Conservation (phyloP, 2,113 vertebrate genomes). For the Mesembrinibis cayennensis region DNA sequence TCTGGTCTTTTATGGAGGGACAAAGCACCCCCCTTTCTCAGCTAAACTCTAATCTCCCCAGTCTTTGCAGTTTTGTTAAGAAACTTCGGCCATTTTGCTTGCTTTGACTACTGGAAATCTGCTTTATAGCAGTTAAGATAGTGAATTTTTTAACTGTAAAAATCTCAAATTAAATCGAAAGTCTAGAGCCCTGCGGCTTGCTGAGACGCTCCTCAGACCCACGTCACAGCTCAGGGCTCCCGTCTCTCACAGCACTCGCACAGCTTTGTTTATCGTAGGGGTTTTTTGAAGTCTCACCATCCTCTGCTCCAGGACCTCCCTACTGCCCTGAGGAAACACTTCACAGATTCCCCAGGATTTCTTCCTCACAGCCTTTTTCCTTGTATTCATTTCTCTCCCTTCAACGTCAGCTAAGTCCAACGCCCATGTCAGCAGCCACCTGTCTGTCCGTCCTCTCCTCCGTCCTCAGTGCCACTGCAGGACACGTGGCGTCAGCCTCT, state of each 20-base stretch:
- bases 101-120: background rate
- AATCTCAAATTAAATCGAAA: background rate
- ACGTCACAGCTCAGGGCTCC: background rate
- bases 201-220: background rate
- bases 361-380: background rate
- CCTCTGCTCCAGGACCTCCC: background rate
- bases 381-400: background rate
- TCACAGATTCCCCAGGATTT: background rate
- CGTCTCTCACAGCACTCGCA: accelerated
- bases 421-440: background rate
- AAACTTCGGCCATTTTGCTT: background rate
- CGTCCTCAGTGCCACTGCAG: background rate
- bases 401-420: background rate
- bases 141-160: background rate
- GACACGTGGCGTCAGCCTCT: background rate
- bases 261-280: background rate
- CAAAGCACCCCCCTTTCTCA: background rate
- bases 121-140: background rate
- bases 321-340: background rate
- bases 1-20: background rate
- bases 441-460: background rate
- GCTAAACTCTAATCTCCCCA: background rate
- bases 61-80: background rate
- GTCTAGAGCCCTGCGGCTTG: background rate
- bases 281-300: background rate